Conservation (phyloP, 2,888 invertebrate species). For the Mythimna pallens region DNA sequence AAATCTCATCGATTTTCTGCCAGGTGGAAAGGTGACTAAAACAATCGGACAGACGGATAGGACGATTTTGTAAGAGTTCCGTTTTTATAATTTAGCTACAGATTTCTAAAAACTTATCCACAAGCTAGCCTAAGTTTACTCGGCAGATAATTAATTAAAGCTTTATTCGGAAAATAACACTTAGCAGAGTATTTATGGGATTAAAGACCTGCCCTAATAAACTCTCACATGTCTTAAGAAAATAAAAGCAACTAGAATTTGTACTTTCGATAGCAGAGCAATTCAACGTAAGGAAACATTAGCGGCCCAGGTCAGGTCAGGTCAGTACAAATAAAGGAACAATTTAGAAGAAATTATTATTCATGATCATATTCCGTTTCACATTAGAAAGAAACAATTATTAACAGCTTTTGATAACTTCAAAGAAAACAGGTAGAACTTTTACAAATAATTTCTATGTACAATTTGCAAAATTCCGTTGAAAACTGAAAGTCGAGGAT, state of each 20-base stretch:
- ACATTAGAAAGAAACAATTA: constrained; percentile 50
- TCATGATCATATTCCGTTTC: constrained; percentile 40
- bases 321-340: constrained; percentile 35
- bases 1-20: not conserved
- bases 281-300: constrained; percentile 37
- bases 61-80: not conserved
- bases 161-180: not conserved
- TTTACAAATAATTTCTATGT: constrained; percentile 14
- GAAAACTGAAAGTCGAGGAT: constrained; percentile 6
- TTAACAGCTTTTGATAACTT: constrained; percentile 44
- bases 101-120: not conserved
- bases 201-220: constrained; percentile 35
- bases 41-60: too few relatives aligned
- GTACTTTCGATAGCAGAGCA: constrained; percentile 36
- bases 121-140: not conserved
- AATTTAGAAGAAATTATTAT: constrained; percentile 35
- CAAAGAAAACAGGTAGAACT: constrained; percentile 23
- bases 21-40: too few relatives aligned
- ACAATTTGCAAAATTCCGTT: not conserved
- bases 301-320: constrained; percentile 45
- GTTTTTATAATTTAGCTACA: not conserved
- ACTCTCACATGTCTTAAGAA: constrained; percentile 43
- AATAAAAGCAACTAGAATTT: constrained; percentile 50
- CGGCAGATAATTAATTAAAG: not conserved
- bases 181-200: constrained; percentile 16